Evolutionary conservation across 2,113 vertebrate species (phyloP).

Genomic region (Clarias gariepinus): DNA sequence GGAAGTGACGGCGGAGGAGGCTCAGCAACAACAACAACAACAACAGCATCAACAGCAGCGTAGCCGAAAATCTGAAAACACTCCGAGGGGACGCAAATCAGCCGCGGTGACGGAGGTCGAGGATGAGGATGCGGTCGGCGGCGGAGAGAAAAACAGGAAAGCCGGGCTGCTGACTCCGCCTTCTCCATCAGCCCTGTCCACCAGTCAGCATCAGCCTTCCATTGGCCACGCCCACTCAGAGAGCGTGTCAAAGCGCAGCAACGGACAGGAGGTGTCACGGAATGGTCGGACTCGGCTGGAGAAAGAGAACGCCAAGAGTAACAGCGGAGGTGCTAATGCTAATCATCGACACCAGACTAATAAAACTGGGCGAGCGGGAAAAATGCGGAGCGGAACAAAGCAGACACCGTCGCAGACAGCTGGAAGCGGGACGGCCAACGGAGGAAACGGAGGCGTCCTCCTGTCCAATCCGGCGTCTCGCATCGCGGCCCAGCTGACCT

Average conservation of each 20-base stretch:
- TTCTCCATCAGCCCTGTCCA: slow-evolving; percentile 73
- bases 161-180: slow-evolving; percentile 62
- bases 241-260: slow-evolving; percentile 67
- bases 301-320: slow-evolving; percentile 69
- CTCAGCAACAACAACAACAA: slow-evolving; percentile 59
- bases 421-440: slow-evolving; percentile 63
- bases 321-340: slow-evolving; percentile 44
- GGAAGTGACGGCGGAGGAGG: slow-evolving; percentile 64
- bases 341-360: slow-evolving; percentile 70
- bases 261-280: slow-evolving; percentile 69
- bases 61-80: slow-evolving; percentile 52
- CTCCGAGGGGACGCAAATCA: slow-evolving; percentile 58
- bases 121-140: slow-evolving; percentile 51
- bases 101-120: slow-evolving; percentile 66
- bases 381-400: slow-evolving; percentile 63
- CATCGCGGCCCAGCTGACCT: slow-evolving; percentile 76
- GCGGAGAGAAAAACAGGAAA: slow-evolving; percentile 62
- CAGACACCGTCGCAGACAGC: slow-evolving; percentile 49
- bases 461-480: slow-evolving; percentile 38
- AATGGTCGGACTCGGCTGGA: slow-evolving; percentile 72
- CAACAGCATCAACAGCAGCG: slow-evolving; percentile 60
- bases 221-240: slow-evolving; percentile 54
- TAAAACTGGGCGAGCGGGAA: slow-evolving; percentile 59
- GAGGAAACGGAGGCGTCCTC: slow-evolving; percentile 43
- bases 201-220: slow-evolving; percentile 67